Evolutionary conservation across 2,888 invertebrate species (phyloP).

Genomic region (Rotaria macrura): DNA sequence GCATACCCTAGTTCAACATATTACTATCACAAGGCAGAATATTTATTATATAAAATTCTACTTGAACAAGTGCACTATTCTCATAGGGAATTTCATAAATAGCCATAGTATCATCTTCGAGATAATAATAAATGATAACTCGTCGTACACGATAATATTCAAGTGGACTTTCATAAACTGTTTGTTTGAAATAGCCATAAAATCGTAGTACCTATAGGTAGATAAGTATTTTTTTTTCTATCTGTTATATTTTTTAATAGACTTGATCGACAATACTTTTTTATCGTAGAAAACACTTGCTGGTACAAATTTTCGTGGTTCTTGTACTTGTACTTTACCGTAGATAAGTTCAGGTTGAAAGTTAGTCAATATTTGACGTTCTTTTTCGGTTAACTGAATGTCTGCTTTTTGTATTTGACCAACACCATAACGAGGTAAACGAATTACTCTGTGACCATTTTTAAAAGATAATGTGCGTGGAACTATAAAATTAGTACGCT

Average conservation of each 20-base stretch:
- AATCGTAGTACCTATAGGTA: conserved; percentile 61
- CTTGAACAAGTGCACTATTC: conserved; percentile 50
- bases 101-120: conserved; percentile 50
- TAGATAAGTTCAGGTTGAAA: conserved; percentile 49
- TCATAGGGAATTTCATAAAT: conserved; percentile 49
- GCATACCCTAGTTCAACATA: conserved; percentile 54
- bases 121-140: conserved; percentile 48
- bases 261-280: conserved; percentile 41
- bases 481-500: neutral
- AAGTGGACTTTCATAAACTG: conserved; percentile 63
- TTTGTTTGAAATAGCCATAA: conserved; percentile 70
- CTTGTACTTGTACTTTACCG: conserved; percentile 49
- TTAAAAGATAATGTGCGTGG: conserved; percentile 46
- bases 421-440: conserved; percentile 41
- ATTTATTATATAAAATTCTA: neutral
- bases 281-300: conserved; percentile 51
- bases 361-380: conserved; percentile 48
- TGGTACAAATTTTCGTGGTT: conserved; percentile 49
- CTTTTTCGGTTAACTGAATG: conserved; percentile 46
- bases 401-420: conserved; percentile 42
- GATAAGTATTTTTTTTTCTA: too few species aligned
- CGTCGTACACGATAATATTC: conserved; percentile 60
- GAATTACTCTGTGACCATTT: conserved; percentile 46
- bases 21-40: too few species aligned
- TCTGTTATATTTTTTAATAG: neutral